Evolutionary conservation across 2,113 vertebrate species (phyloP), one percentile per base, ranked within the genome.

Genomic region (Alosa alosa): DNA sequence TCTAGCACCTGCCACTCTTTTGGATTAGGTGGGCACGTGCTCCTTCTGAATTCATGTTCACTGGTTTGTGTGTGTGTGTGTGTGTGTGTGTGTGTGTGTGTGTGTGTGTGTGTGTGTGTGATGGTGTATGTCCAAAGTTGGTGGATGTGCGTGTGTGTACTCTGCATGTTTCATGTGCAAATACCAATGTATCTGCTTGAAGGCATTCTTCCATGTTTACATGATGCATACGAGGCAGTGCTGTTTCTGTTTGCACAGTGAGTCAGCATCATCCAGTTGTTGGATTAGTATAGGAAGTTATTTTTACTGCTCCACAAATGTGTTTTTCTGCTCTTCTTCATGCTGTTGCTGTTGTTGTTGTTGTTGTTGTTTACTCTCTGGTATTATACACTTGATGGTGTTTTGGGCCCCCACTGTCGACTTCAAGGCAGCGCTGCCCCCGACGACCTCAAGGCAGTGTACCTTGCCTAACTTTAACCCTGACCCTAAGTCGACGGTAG

Each of bases 1-100:
- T 84, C 72, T 89, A 92, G 83, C 92, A 93, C 92, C 93, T 94
- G 94, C 88, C 92, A 88, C 89, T 91, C 84, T 83, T 84, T 83
- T 90, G 91, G 91, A 94, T 95, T 94, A 93, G 85, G 81, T 31
- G 57, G 75, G 85, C 86, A 87, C 20, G 41, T 86, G 88, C 55
- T 84, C 85, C 81, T 18, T 84, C 46, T 88, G 87, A 55, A 81
- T 88, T 49, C 64, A 72, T 31, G 31, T 72, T 36, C 31, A 31
- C 20, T 64, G 60, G 36, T 81, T 9, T 82, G 55, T 57, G 41
- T 87, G 83, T 47, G 45, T 84, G 50, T 81, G 39, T 57, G 39
- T 84, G 86, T 84, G 60, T 50, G 44, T 72, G 55, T 41, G 49
- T 68, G 81, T 87, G 81, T 85, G 22, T 85, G 39, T 85, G 49